Base-by-base conservation (phyloP, 2,888 invertebrate species). In the Agrotis exclamationis region DNA sequence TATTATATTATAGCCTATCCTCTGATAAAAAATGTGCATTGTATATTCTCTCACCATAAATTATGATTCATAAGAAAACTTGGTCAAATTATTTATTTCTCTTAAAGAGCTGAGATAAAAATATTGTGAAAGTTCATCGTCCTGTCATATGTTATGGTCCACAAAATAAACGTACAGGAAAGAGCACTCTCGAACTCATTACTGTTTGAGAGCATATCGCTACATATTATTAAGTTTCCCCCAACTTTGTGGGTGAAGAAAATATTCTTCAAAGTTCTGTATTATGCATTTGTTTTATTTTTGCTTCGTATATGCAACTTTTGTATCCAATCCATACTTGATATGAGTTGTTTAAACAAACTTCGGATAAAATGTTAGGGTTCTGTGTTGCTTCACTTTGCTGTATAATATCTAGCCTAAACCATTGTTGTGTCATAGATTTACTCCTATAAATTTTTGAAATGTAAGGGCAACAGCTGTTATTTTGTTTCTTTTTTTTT, bases 151-250 rank as follows among this genome's bases (percentile, higher is more conserved):
- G 73, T 77, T 75, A 85, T 82, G 86, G 87, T 85, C 89, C 85
- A 86, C 84, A 76, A 76, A 87, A 81, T 82, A 77, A 76, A 68
- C 57, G 85, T 83, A 89, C 89, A 89, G 85, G 90, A 84, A 90
- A 90, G 84, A 76, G 88, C 90, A 90, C 90, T 90, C 87, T 76
- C 78, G 60, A 76, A 78, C 88, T 89, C 89, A 89, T 90, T 89
- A 89, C 82, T 82, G 85, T 88, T 90, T 88, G 89, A 89, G 85
- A 90, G 88, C 85, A 83, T 85, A 86, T 83, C 79, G 85, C 84
- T 82, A 82, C 84, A 85, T 85, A 85, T 88, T 88, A 86, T 88
- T 88, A 85, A 85, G 76, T 85, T 83, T 64, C 6, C 60, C 67
- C 33, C 71, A 76, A 85, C 71, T 79, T 77, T 70, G 69, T 66